A percentile compares a stretch with the other conserved stretches of the same genome.
Conservation (phyloP, 2,113 vertebrate genomes). For the Bambusicola thoracicus region DNA sequence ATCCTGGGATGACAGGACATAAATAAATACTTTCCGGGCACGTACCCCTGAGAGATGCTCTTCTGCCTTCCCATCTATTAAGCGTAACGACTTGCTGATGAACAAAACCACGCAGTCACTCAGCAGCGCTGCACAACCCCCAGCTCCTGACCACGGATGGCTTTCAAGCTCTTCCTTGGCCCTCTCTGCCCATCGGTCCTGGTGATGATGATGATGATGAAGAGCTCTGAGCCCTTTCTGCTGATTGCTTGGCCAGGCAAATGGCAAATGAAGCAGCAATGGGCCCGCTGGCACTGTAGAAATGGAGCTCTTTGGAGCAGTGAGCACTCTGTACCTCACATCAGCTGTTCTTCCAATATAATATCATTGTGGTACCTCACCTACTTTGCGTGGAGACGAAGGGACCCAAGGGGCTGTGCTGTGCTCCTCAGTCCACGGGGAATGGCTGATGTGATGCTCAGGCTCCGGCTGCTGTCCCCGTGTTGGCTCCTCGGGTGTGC, state of each 20-base stretch:
- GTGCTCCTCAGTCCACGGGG: neutral
- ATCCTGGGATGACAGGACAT: neutral
- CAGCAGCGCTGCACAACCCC: neutral
- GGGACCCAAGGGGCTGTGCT: neutral
- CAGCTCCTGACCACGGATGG: neutral
- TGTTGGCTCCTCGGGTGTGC: neutral
- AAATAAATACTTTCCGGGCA: neutral
- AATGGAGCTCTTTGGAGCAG: neutral
- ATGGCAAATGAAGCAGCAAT: neutral
- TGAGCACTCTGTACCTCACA: neutral
- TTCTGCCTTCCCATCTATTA: neutral
- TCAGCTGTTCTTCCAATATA: neutral
- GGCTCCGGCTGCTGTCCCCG: neutral
- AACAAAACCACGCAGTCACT: neutral
- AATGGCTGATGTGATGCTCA: neutral
- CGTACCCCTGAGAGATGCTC: neutral
- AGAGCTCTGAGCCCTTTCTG: neutral
- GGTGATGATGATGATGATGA: fast-evolving
- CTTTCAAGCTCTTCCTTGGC: neutral
- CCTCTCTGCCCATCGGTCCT: neutral
- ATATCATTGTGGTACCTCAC: neutral
- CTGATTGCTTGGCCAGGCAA: neutral
- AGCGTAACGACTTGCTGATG: neutral
- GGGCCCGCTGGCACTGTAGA: neutral
- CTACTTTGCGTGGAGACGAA: neutral